Evolutionary conservation across 2,113 vertebrate species (phyloP).

Genomic region (Pseudorectes ferrugineus): DNA sequence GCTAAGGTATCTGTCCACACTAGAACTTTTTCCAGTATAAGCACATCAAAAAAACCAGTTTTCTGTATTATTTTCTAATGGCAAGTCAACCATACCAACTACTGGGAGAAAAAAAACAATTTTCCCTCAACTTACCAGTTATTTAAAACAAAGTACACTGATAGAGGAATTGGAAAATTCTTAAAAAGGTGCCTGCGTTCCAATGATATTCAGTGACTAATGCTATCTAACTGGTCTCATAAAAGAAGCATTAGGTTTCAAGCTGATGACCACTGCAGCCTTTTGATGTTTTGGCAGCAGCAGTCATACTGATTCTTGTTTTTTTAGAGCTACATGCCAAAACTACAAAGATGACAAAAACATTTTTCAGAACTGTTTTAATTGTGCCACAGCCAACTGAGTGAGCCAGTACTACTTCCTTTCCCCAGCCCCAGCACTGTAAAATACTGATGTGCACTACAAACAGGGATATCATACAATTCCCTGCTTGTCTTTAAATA

Average conservation of each 20-base stretch:
- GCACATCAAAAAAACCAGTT: background rate
- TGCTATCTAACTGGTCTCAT: background rate
- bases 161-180: background rate
- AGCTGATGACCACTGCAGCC: background rate
- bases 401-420: background rate
- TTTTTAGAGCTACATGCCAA: background rate
- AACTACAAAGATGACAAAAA: background rate
- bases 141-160: background rate
- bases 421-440: background rate
- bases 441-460: background rate
- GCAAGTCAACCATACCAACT: background rate
- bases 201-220: background rate
- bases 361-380: background rate
- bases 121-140: background rate
- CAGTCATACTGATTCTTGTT: background rate
- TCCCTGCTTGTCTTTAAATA: background rate
- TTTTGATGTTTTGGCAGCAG: background rate
- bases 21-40: background rate
- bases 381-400: background rate
- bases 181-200: background rate
- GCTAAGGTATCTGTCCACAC: background rate
- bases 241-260: background rate
- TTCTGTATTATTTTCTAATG: background rate
- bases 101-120: background rate
- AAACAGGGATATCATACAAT: background rate